These are phyloP conservation scores for Phocides pigmalion DNA, from an alignment of 1,140 invertebrate species.

Conservation along the genomic window DNA sequence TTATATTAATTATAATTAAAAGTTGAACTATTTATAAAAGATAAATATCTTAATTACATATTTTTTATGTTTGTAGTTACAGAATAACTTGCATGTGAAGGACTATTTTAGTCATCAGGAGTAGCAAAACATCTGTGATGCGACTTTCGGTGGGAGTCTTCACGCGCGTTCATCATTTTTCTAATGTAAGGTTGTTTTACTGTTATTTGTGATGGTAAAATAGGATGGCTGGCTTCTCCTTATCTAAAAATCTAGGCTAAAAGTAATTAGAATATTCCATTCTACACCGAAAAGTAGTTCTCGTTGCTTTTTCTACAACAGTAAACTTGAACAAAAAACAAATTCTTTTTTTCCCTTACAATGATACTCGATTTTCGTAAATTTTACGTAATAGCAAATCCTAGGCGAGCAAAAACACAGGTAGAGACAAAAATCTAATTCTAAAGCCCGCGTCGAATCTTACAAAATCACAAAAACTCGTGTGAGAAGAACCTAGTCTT, in stretches of 20 bases:
- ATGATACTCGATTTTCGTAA: conserved; percentile 18
- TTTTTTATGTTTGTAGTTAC: too few relatives aligned
- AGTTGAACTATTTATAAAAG: too few relatives aligned
- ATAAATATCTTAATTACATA: too few relatives aligned
- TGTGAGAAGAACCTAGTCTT: conserved; percentile 26
- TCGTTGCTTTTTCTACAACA: not conserved
- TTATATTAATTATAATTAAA: too few relatives aligned
- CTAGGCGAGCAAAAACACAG: conserved; percentile 10
- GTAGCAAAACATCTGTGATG: too few relatives aligned
- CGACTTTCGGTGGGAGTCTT: too few relatives aligned
- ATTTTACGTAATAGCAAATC: conserved; percentile 17
- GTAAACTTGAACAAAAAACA: not conserved
- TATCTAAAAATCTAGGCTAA: not conserved
- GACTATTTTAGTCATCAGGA: too few relatives aligned
- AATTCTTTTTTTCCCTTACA: not conserved
- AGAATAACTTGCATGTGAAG: too few relatives aligned
- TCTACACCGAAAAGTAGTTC: not conserved
- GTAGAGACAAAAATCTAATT: conserved; percentile 9
- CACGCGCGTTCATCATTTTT: too few relatives aligned
- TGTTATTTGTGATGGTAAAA: too few relatives aligned
- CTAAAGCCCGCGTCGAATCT: not conserved
- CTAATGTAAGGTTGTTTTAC: too few relatives aligned
- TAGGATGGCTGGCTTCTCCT: too few relatives aligned
- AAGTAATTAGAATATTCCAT: not conserved
- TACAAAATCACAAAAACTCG: not conserved